Conservation (phyloP, 2,797 vertebrate genomes). For the Bryconaethiops microstoma region DNA sequence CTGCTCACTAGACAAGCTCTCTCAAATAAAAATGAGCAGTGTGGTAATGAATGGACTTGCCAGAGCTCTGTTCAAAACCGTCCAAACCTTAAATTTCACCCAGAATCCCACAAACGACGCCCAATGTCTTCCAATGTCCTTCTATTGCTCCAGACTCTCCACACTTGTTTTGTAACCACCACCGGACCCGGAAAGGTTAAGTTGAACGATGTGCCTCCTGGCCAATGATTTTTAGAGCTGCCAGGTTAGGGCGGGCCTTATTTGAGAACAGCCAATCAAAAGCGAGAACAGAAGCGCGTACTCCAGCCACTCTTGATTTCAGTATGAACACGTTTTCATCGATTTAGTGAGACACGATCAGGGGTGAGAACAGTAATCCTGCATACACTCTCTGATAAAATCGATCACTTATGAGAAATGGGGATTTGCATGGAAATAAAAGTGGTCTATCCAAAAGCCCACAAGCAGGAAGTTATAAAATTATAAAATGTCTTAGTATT, state of each 20-base stretch:
- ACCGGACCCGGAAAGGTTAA: slow-evolving; percentile 64
- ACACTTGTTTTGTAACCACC: slow-evolving; percentile 63
- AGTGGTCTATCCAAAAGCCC: too few species aligned
- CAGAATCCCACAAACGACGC: not conserved
- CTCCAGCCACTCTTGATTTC: not conserved
- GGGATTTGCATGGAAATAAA: too few species aligned
- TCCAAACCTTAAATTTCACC: not conserved
- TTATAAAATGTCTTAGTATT: too few species aligned
- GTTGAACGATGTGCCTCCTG: slow-evolving; percentile 9
- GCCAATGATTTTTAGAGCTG: slow-evolving; percentile 57
- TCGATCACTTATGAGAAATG: too few species aligned
- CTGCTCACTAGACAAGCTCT: not conserved
- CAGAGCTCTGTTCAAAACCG: not conserved
- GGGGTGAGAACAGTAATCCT: too few species aligned
- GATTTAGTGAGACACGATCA: too few species aligned
- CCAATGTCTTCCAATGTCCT: slow-evolving; percentile 19
- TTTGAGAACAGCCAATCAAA: slow-evolving; percentile 51
- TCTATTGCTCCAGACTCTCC: not conserved
- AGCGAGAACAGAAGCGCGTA: not conserved
- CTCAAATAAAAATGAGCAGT: not conserved
- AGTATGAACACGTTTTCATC: not conserved
- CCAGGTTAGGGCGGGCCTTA: slow-evolving; percentile 10
- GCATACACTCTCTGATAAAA: too few species aligned
- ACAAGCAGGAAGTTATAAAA: too few species aligned
- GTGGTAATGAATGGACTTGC: not conserved